Evolutionary conservation across 2,888 invertebrate species (phyloP).

Genomic region (Hypena proboscidalis): DNA sequence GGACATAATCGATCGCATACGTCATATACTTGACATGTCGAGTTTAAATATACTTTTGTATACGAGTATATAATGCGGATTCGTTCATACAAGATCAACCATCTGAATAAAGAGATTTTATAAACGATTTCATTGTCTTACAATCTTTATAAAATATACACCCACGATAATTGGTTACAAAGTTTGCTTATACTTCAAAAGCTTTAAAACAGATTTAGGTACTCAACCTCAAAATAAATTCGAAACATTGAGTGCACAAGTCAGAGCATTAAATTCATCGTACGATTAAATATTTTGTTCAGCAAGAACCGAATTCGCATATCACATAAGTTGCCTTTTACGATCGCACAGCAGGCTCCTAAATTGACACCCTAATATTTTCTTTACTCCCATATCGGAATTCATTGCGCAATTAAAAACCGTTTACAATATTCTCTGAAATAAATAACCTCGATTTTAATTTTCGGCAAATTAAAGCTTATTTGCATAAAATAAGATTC

Average conservation of each 20-base stretch:
- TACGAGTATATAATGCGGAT: no score
- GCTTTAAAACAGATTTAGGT: no score
- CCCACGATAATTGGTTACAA: no score
- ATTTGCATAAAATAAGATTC: slow-evolving; percentile 58
- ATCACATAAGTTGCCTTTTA: not conserved
- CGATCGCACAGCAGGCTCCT: slow-evolving; percentile 6
- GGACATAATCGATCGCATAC: no score
- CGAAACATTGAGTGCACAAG: not conserved
- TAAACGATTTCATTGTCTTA: no score
- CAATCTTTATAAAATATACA: no score
- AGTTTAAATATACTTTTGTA: no score
- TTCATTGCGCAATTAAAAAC: slow-evolving; percentile 27
- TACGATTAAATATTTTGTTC: not conserved
- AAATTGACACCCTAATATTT: slow-evolving; percentile 1
- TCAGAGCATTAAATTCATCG: not conserved
- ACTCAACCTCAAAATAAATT: no score
- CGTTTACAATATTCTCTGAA: slow-evolving; percentile 22
- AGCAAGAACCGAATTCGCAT: not conserved
- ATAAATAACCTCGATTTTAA: slow-evolving; percentile 31
- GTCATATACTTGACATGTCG: no score
- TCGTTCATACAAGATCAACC: no score
- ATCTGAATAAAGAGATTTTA: no score
- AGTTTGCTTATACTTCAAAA: no score
- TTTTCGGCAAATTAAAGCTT: slow-evolving; percentile 47
- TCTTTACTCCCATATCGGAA: slow-evolving; percentile 8